A percentile compares a stretch with the other conserved stretches of the same genome.
phyloP scores from a whole-genome alignment of 1,140 invertebrate species.

The Caenorhabditis remanei region DNA sequence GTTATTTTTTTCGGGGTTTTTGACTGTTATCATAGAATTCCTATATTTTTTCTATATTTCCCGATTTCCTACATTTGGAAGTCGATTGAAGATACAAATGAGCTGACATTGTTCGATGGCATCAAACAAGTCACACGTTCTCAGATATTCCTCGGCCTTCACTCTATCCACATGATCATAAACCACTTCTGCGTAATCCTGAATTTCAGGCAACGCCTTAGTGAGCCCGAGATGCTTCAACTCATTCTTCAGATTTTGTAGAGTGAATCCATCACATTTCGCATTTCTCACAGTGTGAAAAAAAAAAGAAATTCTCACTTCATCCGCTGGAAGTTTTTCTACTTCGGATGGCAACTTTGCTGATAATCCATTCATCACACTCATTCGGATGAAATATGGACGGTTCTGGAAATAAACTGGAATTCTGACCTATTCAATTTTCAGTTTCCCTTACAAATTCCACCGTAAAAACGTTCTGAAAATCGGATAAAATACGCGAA shows the following conservation, averaged over 20 bases:
- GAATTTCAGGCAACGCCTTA: background rate
- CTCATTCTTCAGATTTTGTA: constrained; percentile 1
- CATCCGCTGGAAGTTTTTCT: background rate
- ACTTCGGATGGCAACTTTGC: too few species aligned
- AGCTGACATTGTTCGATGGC: background rate
- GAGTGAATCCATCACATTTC: background rate
- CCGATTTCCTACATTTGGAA: background rate
- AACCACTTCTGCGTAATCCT: background rate
- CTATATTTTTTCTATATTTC: too few species aligned
- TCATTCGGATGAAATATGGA: background rate
- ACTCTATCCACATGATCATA: background rate
- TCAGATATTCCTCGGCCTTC: background rate
- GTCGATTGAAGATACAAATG: background rate
- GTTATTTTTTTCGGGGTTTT: too few species aligned
- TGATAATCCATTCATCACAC: too few species aligned
- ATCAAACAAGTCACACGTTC: constrained; percentile 11
- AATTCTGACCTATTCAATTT: too few species aligned
- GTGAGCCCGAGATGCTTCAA: background rate
- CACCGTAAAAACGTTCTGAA: background rate
- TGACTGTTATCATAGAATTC: too few species aligned
- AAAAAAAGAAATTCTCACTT: too few species aligned
- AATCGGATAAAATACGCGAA: too few species aligned
- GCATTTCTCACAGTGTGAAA: too few species aligned
- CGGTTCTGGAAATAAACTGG: background rate
- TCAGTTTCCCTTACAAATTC: background rate